A percentile compares a stretch with the other conserved stretches of the same genome.
phyloP scores from a whole-genome alignment of 2,888 invertebrate genomes.

The Ormia ochracea region DNA sequence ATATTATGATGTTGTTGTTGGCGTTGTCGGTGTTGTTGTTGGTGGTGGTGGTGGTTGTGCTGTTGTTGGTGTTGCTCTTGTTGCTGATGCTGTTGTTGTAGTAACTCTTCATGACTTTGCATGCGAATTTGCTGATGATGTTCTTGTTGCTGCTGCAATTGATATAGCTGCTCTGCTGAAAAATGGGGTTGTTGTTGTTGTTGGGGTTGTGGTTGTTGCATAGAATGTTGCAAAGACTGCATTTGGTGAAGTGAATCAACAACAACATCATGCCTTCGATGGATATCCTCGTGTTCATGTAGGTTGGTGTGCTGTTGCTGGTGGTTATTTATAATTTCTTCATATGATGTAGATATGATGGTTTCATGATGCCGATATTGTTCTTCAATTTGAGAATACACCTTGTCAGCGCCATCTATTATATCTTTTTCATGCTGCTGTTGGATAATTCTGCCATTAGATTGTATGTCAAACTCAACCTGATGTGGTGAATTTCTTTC shows the following conservation, averaged over 20 bases:
- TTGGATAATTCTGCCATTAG: not conserved
- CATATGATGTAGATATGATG: slow-evolving; percentile 29
- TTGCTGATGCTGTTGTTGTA: slow-evolving; percentile 34
- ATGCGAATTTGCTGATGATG: slow-evolving; percentile 50
- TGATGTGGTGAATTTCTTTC: slow-evolving; percentile 3
- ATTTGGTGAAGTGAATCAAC: slow-evolving; percentile 28
- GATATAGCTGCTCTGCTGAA: slow-evolving; percentile 28
- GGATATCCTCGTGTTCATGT: slow-evolving; percentile 23
- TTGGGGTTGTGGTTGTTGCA: slow-evolving; percentile 42
- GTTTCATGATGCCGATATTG: slow-evolving; percentile 40
- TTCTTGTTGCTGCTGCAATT: slow-evolving; percentile 34
- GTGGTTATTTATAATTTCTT: slow-evolving; percentile 40
- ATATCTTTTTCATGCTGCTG: slow-evolving; percentile 40
- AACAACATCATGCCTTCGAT: slow-evolving; percentile 3
- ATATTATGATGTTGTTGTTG: slow-evolving; percentile 39
- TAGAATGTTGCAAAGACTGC: slow-evolving; percentile 40
- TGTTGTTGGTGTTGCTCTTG: slow-evolving; percentile 52
- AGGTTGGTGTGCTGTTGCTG: slow-evolving; percentile 6
- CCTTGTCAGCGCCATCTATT: slow-evolving; percentile 42
- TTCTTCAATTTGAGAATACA: slow-evolving; percentile 50
- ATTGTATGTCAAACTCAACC: not conserved
- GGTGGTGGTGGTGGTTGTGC: slow-evolving; percentile 3
- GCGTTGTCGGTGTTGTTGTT: slow-evolving; percentile 21
- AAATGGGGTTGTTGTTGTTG: slow-evolving; percentile 38
- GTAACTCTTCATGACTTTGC: slow-evolving; percentile 60